These are phyloP conservation scores for Phyllostomus hastatus DNA, from an alignment of 2,113 vertebrate species.

Conservation along the genomic window DNA sequence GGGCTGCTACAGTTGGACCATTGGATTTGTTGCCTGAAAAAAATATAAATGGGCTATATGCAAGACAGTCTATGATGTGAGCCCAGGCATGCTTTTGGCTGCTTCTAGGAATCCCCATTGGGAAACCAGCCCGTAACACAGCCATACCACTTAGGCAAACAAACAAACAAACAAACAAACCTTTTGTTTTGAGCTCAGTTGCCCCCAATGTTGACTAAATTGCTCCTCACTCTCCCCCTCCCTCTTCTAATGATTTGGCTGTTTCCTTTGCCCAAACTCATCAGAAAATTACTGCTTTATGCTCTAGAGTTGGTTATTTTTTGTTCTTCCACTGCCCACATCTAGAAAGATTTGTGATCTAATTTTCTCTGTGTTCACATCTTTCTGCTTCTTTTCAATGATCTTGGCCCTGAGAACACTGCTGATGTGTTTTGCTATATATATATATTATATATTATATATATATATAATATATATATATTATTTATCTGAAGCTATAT, in stretches of 20 bases:
- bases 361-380: constrained; percentile 28
- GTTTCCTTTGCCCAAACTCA: constrained; percentile 13
- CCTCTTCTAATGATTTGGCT: constrained; percentile 16
- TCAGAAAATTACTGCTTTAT: constrained; percentile 48
- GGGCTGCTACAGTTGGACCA: neutral
- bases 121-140: neutral
- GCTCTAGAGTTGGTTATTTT: constrained; percentile 15
- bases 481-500: constrained; percentile 53
- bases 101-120: neutral
- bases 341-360: constrained; percentile 54
- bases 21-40: neutral
- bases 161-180: neutral
- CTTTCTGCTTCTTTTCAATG: constrained; percentile 37
- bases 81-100: neutral
- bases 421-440: constrained; percentile 52
- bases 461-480: constrained; percentile 49
- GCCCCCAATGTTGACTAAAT: neutral
- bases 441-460: constrained; percentile 31
- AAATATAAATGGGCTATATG: neutral
- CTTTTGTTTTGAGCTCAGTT: neutral
- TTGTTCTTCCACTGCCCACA: neutral
- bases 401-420: constrained; percentile 45
- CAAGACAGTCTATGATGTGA: neutral
- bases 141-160: neutral
- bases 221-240: neutral